These are phyloP conservation scores for Conchocele bisecta DNA, from an alignment of 2,888 invertebrate species.

Conservation along the genomic window DNA sequence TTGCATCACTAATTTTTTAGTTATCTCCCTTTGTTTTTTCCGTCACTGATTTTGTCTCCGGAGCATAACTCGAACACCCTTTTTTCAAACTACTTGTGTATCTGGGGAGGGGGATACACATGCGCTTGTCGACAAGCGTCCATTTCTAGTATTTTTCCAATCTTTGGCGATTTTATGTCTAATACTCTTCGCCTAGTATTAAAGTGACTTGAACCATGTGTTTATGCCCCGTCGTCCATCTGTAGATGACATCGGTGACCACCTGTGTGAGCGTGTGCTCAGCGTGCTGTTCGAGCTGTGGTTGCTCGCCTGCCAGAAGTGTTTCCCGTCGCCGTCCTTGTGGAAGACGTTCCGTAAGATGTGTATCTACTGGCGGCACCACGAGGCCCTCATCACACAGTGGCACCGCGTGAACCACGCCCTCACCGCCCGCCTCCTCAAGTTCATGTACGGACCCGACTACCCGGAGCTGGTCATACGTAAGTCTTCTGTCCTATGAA, in stretches of 20 bases:
- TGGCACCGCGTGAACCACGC: slow-evolving; percentile 97
- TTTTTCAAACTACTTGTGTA: too few species aligned
- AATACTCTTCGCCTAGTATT: too few species aligned
- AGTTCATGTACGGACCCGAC: slow-evolving; percentile 91
- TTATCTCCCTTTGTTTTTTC: too few species aligned
- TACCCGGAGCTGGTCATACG: slow-evolving; percentile 82
- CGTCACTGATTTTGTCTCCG: too few species aligned
- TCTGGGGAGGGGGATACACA: too few species aligned
- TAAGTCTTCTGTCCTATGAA: slow-evolving; percentile 60
- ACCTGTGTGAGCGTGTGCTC: slow-evolving; percentile 95
- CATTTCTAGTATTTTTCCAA: too few species aligned
- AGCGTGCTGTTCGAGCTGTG: slow-evolving; percentile 96
- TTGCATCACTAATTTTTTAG: too few species aligned
- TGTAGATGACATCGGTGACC: slow-evolving; percentile 95
- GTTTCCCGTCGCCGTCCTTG: slow-evolving; percentile 96
- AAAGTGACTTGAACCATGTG: too few species aligned
- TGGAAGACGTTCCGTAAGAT: slow-evolving; percentile 98
- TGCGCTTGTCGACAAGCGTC: too few species aligned
- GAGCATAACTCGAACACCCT: too few species aligned
- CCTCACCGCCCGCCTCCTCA: slow-evolving; percentile 91
- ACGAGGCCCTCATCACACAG: slow-evolving; percentile 95
- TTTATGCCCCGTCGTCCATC: too few species aligned
- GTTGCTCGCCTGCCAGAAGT: slow-evolving; percentile 89
- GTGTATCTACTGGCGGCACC: slow-evolving; percentile 96
- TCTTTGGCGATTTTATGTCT: too few species aligned